Conservation (phyloP, 2,888 invertebrate species). For the Erebia ligea region DNA sequence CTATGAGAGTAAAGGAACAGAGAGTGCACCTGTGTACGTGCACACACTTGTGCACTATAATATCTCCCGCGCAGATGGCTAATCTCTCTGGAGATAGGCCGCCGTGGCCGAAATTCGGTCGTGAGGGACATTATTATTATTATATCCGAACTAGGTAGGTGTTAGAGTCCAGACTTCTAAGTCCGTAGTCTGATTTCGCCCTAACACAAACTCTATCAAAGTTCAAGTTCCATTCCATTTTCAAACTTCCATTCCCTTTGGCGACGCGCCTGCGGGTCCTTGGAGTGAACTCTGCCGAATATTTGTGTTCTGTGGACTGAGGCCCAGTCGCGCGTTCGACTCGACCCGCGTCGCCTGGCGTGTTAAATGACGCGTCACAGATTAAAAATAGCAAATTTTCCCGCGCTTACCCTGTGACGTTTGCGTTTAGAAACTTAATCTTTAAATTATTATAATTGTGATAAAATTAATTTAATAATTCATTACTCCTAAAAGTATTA, state of each 20-base stretch:
- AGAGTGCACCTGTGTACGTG: too few relatives aligned
- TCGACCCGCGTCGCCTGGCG: slow-evolving; percentile 51
- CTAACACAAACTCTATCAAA: not conserved
- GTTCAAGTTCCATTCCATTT: slow-evolving; percentile 13
- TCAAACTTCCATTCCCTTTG: slow-evolving; percentile 16
- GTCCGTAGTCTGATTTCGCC: not conserved
- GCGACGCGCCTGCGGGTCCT: slow-evolving; percentile 37
- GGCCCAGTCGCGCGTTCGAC: slow-evolving; percentile 49
- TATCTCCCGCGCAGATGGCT: too few relatives aligned
- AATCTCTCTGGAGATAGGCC: too few relatives aligned
- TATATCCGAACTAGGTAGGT: too few relatives aligned
- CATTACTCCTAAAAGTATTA: not conserved
- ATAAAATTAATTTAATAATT: not conserved
- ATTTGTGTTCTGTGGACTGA: slow-evolving; percentile 6
- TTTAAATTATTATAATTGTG: not conserved
- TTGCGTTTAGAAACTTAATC: slow-evolving; percentile 7
- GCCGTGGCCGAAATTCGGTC: too few relatives aligned
- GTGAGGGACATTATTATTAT: too few relatives aligned
- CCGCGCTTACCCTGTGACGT: slow-evolving; percentile 39
- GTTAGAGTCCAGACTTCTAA: too few relatives aligned
- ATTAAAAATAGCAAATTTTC: slow-evolving; percentile 35
- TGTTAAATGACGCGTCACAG: slow-evolving; percentile 45
- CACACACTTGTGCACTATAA: too few relatives aligned
- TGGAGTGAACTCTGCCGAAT: not conserved
- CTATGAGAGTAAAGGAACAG: too few relatives aligned